Percentiles rank a stretch among this genome's conserved stretches.
Conservation (phyloP, 2,888 invertebrate genomes). For the Xylocampa areola region DNA sequence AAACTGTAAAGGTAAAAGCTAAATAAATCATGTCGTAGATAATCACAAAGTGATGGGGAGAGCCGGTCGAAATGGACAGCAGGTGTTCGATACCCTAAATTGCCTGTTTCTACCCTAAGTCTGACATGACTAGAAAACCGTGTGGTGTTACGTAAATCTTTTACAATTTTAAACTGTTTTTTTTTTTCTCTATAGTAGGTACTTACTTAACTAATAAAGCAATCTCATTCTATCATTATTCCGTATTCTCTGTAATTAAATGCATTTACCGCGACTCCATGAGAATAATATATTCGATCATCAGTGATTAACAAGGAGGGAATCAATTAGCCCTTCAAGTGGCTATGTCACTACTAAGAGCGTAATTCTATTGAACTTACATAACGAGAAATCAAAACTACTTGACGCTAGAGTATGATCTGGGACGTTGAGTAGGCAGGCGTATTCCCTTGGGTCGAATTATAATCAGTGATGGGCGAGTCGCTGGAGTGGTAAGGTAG, state of each 20-base stretch:
- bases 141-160: background rate
- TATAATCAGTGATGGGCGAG: constrained; percentile 37
- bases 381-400: constrained; percentile 11
- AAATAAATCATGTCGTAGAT: constrained; percentile 34
- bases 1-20: constrained; percentile 12
- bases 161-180: too few species aligned
- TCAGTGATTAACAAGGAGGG: background rate
- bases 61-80: constrained; percentile 19
- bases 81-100: constrained; percentile 29
- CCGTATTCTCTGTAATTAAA: too few species aligned
- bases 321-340: background rate
- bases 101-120: constrained; percentile 8
- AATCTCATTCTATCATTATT: too few species aligned
- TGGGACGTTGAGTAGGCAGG: too few species aligned
- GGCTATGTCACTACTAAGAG: background rate
- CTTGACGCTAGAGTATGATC: constrained; percentile 9
- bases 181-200: too few species aligned
- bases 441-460: constrained; percentile 24
- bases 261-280: too few species aligned
- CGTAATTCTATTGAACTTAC: constrained; percentile 1
- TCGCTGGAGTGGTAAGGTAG: constrained; percentile 48
- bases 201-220: too few species aligned
- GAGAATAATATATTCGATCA: too few species aligned
- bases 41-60: constrained; percentile 23
- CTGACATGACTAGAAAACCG: constrained; percentile 1